phyloP scores from a whole-genome alignment of 2,888 invertebrate species.

The Tetrapedia diversipes region DNA sequence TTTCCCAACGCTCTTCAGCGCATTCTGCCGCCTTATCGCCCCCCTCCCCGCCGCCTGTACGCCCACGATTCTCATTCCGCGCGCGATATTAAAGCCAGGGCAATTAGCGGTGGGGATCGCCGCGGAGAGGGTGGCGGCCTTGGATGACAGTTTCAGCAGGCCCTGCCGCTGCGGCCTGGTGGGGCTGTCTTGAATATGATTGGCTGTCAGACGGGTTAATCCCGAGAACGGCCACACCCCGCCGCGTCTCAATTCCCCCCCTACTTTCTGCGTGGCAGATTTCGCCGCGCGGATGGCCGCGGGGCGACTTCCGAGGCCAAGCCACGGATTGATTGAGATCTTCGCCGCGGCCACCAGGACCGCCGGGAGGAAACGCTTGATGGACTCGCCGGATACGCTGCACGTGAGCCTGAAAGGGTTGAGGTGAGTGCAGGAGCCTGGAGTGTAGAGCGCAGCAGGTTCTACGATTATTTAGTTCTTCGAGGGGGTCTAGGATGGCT shows the following conservation, averaged over 20 bases:
- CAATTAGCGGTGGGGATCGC: conserved; percentile 77
- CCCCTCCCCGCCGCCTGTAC: conserved; percentile 13
- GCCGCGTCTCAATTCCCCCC: conserved; percentile 80
- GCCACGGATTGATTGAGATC: conserved; percentile 50
- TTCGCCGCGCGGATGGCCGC: conserved; percentile 33
- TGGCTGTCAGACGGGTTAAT: conserved; percentile 79
- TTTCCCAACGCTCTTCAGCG: conserved; percentile 43
- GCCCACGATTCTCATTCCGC: conserved; percentile 73
- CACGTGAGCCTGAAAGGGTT: neutral
- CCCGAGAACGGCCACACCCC: conserved; percentile 78
- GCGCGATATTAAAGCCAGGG: conserved; percentile 79
- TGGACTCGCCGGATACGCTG: conserved; percentile 35
- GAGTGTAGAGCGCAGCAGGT: neutral
- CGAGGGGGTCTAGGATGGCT: too few relatives aligned
- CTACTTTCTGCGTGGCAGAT: conserved; percentile 36
- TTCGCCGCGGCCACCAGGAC: conserved; percentile 19
- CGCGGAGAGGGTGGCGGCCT: conserved; percentile 50
- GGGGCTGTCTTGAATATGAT: conserved; percentile 77
- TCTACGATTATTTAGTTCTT: neutral
- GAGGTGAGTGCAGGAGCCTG: neutral
- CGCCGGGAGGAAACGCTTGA: conserved; percentile 34
- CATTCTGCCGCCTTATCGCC: conserved; percentile 60
- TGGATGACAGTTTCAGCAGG: conserved; percentile 68
- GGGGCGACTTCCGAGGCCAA: neutral
- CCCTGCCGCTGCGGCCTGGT: conserved; percentile 63